Evolutionary conservation across 2,888 invertebrate species (phyloP).

Genomic region (Andrena marginata): DNA sequence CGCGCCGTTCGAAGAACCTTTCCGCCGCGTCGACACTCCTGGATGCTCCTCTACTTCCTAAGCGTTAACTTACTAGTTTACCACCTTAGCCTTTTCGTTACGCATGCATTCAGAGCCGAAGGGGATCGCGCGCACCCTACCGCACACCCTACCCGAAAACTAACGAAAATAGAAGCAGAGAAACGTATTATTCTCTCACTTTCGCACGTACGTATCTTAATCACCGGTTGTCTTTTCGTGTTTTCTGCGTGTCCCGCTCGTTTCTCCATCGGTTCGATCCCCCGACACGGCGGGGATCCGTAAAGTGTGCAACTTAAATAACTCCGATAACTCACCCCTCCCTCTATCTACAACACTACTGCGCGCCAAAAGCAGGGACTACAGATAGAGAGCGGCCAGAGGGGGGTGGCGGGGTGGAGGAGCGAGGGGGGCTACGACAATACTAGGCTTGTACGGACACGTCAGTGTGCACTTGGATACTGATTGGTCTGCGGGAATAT

Average conservation of each 20-base stretch:
- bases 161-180: conserved; percentile 5
- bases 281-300: conserved; percentile 31
- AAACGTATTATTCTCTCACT: background rate
- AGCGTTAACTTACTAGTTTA: conserved; percentile 68
- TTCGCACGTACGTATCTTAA: background rate
- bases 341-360: conserved; percentile 71
- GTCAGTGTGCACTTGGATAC: conserved; percentile 73
- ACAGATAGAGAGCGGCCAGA: conserved; percentile 66
- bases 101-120: conserved; percentile 76
- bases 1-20: background rate
- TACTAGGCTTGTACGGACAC: conserved; percentile 69
- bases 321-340: conserved; percentile 66
- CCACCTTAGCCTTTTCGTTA: conserved; percentile 74
- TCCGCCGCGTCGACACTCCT: conserved; percentile 44
- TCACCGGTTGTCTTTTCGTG: conserved; percentile 26
- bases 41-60: conserved; percentile 53
- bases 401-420: background rate
- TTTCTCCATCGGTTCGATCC: conserved; percentile 23
- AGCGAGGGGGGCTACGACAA: conserved; percentile 65
- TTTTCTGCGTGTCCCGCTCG: conserved; percentile 2
- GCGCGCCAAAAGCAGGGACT: conserved; percentile 71
- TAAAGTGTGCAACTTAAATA: conserved; percentile 37
- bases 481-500: conserved; percentile 79
- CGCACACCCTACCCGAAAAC: conserved; percentile 50
- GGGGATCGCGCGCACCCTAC: conserved; percentile 43